phyloP scores from a whole-genome alignment of 2,888 invertebrate genomes.

The Pandemis heparana region DNA sequence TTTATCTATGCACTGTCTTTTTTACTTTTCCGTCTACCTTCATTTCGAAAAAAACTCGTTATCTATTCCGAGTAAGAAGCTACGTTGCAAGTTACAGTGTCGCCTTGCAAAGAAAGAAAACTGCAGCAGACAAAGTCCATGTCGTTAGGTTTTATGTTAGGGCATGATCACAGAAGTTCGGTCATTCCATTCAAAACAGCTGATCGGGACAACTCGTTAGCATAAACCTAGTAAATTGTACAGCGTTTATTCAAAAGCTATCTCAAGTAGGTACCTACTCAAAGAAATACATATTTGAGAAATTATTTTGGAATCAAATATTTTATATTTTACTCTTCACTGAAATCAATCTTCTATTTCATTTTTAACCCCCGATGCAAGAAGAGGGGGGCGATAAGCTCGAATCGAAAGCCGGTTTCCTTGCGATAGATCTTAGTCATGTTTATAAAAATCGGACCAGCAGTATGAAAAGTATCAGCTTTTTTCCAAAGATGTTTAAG shows the following conservation, averaged over 20 bases:
- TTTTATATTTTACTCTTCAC: neutral
- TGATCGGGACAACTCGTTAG: slow-evolving; percentile 43
- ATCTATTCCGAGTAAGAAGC: slow-evolving; percentile 23
- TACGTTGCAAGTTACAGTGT: slow-evolving; percentile 13
- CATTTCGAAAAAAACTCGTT: slow-evolving; percentile 5
- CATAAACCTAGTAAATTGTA: neutral
- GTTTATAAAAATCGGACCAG: too few species aligned
- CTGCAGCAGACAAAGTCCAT: slow-evolving; percentile 57
- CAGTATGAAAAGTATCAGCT: too few species aligned
- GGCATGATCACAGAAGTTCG: slow-evolving; percentile 55
- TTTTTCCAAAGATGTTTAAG: too few species aligned
- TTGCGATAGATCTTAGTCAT: too few species aligned
- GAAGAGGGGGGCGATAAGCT: too few species aligned
- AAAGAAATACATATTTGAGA: neutral
- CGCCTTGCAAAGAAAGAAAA: slow-evolving; percentile 47
- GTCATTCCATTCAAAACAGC: slow-evolving; percentile 52
- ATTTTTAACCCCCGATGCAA: too few species aligned
- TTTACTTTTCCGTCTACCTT: neutral
- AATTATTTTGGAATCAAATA: neutral
- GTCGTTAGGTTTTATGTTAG: slow-evolving; percentile 61
- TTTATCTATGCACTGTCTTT: too few species aligned
- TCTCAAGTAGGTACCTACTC: neutral
- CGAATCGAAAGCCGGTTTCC: too few species aligned
- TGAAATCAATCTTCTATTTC: too few species aligned
- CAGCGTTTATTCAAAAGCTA: neutral